Base-by-base conservation (phyloP, 2,888 invertebrate genomes). In the Adineta ricciae region DNA sequence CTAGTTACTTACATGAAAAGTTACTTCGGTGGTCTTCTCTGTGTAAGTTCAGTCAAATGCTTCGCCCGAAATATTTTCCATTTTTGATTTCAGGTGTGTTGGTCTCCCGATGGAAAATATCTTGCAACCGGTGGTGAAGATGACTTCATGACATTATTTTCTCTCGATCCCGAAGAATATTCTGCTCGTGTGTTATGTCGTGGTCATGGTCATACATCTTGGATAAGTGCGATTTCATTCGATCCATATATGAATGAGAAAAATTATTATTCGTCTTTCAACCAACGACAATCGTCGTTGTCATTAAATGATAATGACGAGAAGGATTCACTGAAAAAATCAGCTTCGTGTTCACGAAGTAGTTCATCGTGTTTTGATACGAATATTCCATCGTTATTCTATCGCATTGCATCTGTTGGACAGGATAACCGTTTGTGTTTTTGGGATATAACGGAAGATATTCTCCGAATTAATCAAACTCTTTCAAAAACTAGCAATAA, bases 391-490 rank as follows among this genome's bases (percentile, higher is more conserved):
- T 64, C 56, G 8, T 82, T 56, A 24, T 84, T 86, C 50, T 83
- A 86, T 78, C 64, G 96, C 87, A 92, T 97, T 87, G 97, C 96
- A 50, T 96, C 96, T 87, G 96, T 97, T 1, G 96, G 97, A 50
- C 97, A 99, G 91, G 99, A 99, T 91, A 98, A 98, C 78, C 96
- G 96, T 90, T 92, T 99, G 87, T 98, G 98, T 91, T 92, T 99
- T 87, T 99, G 99, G 99, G 99, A 99, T 90, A 93, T 99, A 86
- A 97, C 97, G 24, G 96, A 97, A 90, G 98, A 99, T 89, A 94
- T 96, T 86, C 91, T 99, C 86, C 92, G 93, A 88, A 72, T 78
- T 36, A 85, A 85, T 41, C 27, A 64, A 64, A 32, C 7, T 1
- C 16, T 16, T 64, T 64, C 32, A 27, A 41, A 24, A 64, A 41